Evolutionary conservation across 1,140 invertebrate species (phyloP).

Genomic region (Psilanteris sp.): DNA sequence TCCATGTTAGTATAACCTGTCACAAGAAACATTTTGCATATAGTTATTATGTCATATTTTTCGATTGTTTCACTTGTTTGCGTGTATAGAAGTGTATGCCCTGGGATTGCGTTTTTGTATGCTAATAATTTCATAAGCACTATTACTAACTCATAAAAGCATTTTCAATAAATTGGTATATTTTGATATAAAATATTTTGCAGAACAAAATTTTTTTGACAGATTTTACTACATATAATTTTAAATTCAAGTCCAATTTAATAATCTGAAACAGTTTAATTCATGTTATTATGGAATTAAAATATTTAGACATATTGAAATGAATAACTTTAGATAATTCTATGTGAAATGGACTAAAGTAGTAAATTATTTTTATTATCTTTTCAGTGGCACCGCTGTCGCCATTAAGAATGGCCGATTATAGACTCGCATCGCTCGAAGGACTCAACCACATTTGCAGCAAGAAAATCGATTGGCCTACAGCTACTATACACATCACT

Average conservation of each 20-base stretch:
- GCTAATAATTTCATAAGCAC: conserved; percentile 3
- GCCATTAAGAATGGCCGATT: conserved; percentile 85
- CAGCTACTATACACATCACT: conserved; percentile 86
- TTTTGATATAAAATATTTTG: background rate
- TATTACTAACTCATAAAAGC: no score
- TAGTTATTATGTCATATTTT: conserved; percentile 7
- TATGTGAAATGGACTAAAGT: conserved; percentile 3
- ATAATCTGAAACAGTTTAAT: no score
- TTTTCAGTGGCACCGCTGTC: conserved; percentile 86
- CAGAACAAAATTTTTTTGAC: no score
- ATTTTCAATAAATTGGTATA: no score
- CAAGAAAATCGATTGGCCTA: conserved; percentile 80
- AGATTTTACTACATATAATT: background rate
- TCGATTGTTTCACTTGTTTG: conserved; percentile 4
- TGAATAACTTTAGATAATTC: background rate
- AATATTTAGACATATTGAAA: conserved; percentile 4
- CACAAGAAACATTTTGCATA: conserved; percentile 11
- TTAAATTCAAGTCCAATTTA: background rate
- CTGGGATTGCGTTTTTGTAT: conserved; percentile 29
- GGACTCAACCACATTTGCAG: conserved; percentile 80
- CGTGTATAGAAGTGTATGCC: conserved; percentile 46
- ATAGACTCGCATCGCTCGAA: conserved; percentile 82
- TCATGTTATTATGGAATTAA: no score
- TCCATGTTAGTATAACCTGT: conserved; percentile 40
- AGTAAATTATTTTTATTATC: conserved; percentile 61